A percentile compares a stretch with the other conserved stretches of the same genome.
Evolutionary conservation across 1,140 invertebrate species (phyloP).

Genomic region (Acromyrmex charruanus): DNA sequence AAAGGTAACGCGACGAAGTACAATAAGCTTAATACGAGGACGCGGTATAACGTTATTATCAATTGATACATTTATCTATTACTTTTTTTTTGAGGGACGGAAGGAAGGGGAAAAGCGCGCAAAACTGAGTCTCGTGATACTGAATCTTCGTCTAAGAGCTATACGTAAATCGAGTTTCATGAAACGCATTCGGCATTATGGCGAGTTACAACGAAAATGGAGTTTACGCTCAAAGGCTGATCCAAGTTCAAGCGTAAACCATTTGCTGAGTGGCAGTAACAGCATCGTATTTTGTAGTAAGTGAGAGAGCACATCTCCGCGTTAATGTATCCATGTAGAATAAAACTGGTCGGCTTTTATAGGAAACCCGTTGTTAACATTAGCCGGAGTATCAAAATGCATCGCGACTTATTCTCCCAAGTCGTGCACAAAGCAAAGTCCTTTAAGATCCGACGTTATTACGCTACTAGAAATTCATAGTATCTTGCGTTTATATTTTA

Average conservation of each 20-base stretch:
- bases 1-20: conserved; percentile 26
- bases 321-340: conserved; percentile 6
- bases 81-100: not conserved
- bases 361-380: conserved; percentile 21
- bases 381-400: conserved; percentile 28
- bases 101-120: not conserved
- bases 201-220: conserved; percentile 46
- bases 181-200: conserved; percentile 58
- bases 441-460: conserved; percentile 37
- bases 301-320: conserved; percentile 2
- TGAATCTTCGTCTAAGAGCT: conserved; percentile 4
- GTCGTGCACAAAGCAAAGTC: conserved; percentile 44
- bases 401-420: not conserved
- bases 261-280: conserved; percentile 2
- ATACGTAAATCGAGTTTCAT: conserved; percentile 44
- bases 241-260: conserved; percentile 55
- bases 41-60: not conserved
- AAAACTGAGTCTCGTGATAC: conserved; percentile 10
- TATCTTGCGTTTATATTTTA: conserved; percentile 45
- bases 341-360: conserved; percentile 2
- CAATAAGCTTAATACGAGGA: conserved; percentile 27
- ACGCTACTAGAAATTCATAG: conserved; percentile 49
- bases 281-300: conserved; percentile 24
- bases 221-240: conserved; percentile 47
- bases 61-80: not conserved